Evolutionary conservation across 2,797 vertebrate species (phyloP).

Genomic region (Tinamus major): DNA sequence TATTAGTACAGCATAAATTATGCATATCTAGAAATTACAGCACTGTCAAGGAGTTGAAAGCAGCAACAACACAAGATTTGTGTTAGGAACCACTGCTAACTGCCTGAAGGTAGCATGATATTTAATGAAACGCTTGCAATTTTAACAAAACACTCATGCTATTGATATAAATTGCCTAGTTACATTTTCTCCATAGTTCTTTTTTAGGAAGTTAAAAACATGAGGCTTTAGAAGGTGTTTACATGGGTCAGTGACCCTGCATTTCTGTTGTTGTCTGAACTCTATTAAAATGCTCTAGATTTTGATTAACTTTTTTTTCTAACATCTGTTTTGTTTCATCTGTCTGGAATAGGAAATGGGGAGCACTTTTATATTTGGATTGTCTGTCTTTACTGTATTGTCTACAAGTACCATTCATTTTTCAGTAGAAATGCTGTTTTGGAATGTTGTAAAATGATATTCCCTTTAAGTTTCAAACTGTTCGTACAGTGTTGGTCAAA

Average conservation of each 20-base stretch:
- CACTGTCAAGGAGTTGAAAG: neutral
- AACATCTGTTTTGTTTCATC: conserved; percentile 67
- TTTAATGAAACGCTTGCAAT: neutral
- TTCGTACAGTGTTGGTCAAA: conserved; percentile 29
- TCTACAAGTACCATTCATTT: conserved; percentile 38
- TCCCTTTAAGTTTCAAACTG: conserved; percentile 38
- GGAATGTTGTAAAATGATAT: conserved; percentile 65
- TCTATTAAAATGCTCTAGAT: neutral
- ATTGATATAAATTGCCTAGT: neutral
- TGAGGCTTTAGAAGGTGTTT: neutral
- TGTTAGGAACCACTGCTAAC: neutral
- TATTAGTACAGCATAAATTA: conserved; percentile 35
- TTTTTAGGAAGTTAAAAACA: neutral
- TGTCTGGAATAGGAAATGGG: conserved; percentile 51
- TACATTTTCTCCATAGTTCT: neutral
- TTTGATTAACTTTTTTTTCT: neutral
- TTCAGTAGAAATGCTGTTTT: conserved; percentile 43
- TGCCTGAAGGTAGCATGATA: neutral
- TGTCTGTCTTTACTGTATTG: conserved; percentile 16
- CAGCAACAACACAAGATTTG: neutral
- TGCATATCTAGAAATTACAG: conserved; percentile 16
- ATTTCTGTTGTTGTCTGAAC: neutral
- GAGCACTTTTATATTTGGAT: conserved; percentile 14
- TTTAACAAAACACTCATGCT: neutral
- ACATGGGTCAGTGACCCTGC: neutral